phyloP scores from a whole-genome alignment of 30 jellyfish, hydroid and myxozoan genomes.

The Turritopsis dohrnii region DNA sequence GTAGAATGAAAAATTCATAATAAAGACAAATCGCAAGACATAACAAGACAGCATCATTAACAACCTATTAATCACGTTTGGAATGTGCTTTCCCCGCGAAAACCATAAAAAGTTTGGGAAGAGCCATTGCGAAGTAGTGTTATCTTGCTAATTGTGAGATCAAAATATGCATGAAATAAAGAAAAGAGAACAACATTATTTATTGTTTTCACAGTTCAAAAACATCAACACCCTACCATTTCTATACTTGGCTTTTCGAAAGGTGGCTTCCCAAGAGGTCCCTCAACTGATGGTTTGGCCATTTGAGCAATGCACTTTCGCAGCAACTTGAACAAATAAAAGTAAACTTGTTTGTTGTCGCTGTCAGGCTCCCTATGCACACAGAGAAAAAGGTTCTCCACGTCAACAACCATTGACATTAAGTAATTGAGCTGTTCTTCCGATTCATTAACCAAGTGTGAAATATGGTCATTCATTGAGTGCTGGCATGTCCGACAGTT shows the following conservation, averaged over 20 bases:
- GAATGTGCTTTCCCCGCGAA: too few species aligned
- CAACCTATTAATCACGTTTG: too few species aligned
- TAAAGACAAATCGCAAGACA: too few species aligned
- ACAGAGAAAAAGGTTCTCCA: slow-evolving; percentile 90
- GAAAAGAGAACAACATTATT: too few species aligned
- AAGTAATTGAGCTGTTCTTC: slow-evolving; percentile 80
- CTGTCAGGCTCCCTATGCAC: slow-evolving; percentile 91
- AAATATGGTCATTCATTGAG: slow-evolving; percentile 77
- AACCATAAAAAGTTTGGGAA: too few species aligned
- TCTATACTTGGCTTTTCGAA: slow-evolving; percentile 87
- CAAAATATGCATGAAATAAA: too few species aligned
- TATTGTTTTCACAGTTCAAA: too few species aligned
- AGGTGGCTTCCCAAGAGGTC: slow-evolving; percentile 95
- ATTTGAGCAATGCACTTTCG: slow-evolving; percentile 81
- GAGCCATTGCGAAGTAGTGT: too few species aligned
- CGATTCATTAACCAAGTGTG: slow-evolving; percentile 63
- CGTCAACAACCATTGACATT: slow-evolving; percentile 94
- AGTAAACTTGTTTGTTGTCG: slow-evolving; percentile 89
- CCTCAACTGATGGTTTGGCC: slow-evolving; percentile 92
- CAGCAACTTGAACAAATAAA: slow-evolving; percentile 67
- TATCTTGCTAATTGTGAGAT: too few species aligned
- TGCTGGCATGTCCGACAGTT: slow-evolving; percentile 82
- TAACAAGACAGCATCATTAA: too few species aligned
- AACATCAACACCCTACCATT: slow-evolving; percentile 31
- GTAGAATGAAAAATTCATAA: too few species aligned